Evolutionary conservation across 2,888 invertebrate species (phyloP), one percentile per base, ranked within the genome.

Genomic region (Xanthia icteritia): DNA sequence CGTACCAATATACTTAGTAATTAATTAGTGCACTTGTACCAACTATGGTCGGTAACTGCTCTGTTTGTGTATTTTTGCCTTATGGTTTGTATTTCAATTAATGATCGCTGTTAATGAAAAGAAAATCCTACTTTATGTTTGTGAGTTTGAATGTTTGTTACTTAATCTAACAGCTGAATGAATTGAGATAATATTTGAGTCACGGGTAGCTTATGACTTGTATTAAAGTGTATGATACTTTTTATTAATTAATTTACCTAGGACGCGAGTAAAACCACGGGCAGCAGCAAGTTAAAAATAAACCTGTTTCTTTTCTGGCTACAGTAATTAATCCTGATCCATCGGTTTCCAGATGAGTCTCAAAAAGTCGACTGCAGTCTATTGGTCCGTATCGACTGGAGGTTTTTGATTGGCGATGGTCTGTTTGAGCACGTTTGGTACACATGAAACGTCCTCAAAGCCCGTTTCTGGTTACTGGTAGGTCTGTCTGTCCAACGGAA

Each of bases 1-100:
- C 56, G 72, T 76, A 76, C 85, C 76, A n/a, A 80, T 78, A 86
- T 81, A 81, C 83, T 86, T 78, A 75, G 74, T 86, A 85, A 85
- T 85, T 86, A 86, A 85, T 84, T 84, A 84, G 75, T 73, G 58
- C 75, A 51, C 72, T 72, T 68, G 81, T 84, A 73, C 13, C 54
- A 60, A 56, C 72, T 81, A 69, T 63, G 45, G 56, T 68, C 20
- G 13, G 4, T 36, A 39, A 48, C 54, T 42, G 60, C n/a, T 58
- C 27, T 63, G 31, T 82, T 56, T 51, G 51, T 81, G 61, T 67
- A 51, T 81, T 76, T 81, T 76, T 79, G 60, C 11, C 2, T 31
- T 36, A 1, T 54, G 9, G 13, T 66, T 51, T 8, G 20, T 39
- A 20, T 56, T 56, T 51, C 42, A 63, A 54, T 77, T 27, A 27